Evolutionary conservation across 2,113 vertebrate genomes (phyloP).

Genomic region (Numenius arquata): DNA sequence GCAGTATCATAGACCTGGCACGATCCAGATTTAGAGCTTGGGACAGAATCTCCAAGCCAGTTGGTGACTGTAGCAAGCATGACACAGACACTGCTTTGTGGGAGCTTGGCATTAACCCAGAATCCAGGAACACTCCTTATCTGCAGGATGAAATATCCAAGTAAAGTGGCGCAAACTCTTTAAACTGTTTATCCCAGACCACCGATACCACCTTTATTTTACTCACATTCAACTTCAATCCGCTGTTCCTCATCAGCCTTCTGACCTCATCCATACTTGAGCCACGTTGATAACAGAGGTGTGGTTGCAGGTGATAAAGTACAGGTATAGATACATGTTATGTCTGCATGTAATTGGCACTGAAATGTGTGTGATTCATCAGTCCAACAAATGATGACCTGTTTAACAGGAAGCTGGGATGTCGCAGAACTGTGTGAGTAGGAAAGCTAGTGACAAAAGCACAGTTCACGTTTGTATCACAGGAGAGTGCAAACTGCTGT

Average conservation of each 20-base stretch:
- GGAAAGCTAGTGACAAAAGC: not conserved
- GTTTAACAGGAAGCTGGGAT: not conserved
- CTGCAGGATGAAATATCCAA: not conserved
- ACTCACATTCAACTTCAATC: not conserved
- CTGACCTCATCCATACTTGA: not conserved
- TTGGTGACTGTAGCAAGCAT: not conserved
- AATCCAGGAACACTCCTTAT: not conserved
- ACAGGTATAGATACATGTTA: not conserved
- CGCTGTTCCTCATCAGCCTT: not conserved
- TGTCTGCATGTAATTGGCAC: not conserved
- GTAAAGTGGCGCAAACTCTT: not conserved
- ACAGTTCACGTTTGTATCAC: not conserved
- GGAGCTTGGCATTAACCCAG: not conserved
- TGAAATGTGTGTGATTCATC: not conserved
- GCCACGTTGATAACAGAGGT: not conserved
- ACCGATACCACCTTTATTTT: not conserved
- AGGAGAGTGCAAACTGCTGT: not conserved
- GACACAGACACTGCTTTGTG: not conserved
- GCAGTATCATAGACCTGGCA: not conserved
- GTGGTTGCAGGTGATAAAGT: not conserved
- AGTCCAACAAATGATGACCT: not conserved
- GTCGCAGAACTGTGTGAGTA: not conserved
- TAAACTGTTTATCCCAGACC: not conserved
- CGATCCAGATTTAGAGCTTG: not conserved
- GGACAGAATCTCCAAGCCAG: not conserved